Evolutionary conservation across 2,113 vertebrate species (phyloP).

Genomic region (Paradoxurus hermaphroditus): DNA sequence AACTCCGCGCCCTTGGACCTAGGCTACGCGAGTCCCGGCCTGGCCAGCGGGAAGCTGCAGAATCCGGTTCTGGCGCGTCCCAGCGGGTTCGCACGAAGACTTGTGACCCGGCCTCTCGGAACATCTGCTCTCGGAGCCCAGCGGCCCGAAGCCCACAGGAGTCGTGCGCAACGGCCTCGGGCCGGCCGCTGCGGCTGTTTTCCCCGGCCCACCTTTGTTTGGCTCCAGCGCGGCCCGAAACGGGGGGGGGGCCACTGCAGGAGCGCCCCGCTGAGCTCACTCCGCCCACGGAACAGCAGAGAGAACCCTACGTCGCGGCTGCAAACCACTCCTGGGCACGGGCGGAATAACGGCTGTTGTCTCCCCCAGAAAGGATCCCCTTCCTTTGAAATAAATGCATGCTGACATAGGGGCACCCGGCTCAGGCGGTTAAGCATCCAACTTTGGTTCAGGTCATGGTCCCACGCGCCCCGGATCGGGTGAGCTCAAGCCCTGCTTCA

Average conservation of each 20-base stretch:
- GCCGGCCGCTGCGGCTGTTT: too few relatives aligned
- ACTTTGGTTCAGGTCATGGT: too few relatives aligned
- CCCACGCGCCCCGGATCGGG: too few relatives aligned
- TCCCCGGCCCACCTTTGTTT: rapidly evolving
- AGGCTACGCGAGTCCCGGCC: too few relatives aligned
- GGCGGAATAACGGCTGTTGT: neutral
- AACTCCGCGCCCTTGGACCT: neutral
- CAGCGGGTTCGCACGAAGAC: neutral
- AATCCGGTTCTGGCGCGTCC: neutral
- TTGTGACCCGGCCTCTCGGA: neutral
- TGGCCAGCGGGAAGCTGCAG: too few relatives aligned
- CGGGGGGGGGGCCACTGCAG: rapidly evolving
- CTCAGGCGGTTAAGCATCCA: too few relatives aligned
- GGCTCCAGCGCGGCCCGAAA: neutral
- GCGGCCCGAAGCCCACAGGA: neutral
- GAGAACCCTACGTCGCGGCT: rapidly evolving
- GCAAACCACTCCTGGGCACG: neutral
- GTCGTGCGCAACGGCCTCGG: rapidly evolving
- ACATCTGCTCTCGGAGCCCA: neutral
- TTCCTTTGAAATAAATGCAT: neutral
- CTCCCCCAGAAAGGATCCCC: neutral
- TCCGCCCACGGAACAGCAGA: rapidly evolving
- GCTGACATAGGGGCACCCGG: too few relatives aligned
- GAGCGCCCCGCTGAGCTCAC: rapidly evolving
- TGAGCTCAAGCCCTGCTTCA: too few relatives aligned